Evolutionary conservation across 2,797 vertebrate genomes (phyloP).

Genomic region (Pipistrellus pipistrellus): DNA sequence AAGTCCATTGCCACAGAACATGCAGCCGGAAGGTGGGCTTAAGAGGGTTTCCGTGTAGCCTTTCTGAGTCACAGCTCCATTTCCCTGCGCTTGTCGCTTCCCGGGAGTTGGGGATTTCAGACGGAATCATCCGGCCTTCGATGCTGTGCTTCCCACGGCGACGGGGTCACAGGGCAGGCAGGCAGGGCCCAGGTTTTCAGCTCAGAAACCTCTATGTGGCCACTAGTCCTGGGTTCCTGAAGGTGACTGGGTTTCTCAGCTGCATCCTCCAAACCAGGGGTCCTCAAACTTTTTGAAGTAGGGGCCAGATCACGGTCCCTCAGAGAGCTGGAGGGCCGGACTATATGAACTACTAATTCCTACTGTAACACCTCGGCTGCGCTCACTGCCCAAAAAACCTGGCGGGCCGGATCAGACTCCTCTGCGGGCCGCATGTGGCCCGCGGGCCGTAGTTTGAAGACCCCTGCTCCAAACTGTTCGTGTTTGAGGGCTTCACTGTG

Average conservation of each 20-base stretch:
- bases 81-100: background rate
- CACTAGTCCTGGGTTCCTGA: conserved; percentile 38
- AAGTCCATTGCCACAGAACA: conserved; percentile 72
- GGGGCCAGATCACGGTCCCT: no score
- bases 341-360: no score
- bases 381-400: no score
- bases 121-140: background rate
- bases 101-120: background rate
- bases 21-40: background rate
- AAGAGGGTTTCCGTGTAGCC: background rate
- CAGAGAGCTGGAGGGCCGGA: no score
- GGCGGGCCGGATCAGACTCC: no score
- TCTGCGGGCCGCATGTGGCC: no score
- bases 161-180: background rate
- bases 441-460: no score
- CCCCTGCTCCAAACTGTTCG: background rate
- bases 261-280: conserved; percentile 32
- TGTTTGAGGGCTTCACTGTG: conserved; percentile 1
- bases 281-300: no score
- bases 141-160: background rate
- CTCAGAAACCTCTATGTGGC: background rate
- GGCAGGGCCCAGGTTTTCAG: background rate
- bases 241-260: conserved; percentile 1
- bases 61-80: background rate
- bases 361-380: no score